phyloP scores from a whole-genome alignment of 1,140 invertebrate species.

The Trichonephila clavata region DNA sequence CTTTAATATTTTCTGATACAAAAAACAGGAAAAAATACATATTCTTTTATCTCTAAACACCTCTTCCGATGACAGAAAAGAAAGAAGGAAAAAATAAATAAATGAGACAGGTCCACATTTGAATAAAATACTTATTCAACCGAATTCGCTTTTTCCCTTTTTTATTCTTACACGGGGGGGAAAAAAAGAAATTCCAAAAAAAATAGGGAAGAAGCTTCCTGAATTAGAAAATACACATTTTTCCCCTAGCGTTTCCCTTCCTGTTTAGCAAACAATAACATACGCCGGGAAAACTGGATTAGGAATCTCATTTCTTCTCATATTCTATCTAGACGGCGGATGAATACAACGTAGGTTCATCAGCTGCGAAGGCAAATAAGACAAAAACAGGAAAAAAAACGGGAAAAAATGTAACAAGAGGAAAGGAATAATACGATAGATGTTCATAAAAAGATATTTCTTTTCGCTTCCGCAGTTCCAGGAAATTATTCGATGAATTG shows the following conservation, averaged over 20 bases:
- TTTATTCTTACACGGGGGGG: neutral
- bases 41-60: conserved; percentile 7
- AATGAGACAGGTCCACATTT: neutral
- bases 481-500: neutral
- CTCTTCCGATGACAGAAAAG: neutral
- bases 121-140: neutral
- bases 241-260: conserved; percentile 15
- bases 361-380: neutral
- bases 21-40: neutral
- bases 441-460: neutral
- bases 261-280: conserved; percentile 33
- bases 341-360: neutral
- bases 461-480: neutral
- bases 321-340: neutral
- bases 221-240: neutral
- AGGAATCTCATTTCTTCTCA: conserved; percentile 33
- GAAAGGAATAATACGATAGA: neutral
- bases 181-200: neutral
- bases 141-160: neutral
- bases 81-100: neutral
- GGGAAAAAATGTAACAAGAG: neutral
- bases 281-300: conserved; percentile 11
- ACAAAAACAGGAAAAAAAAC: neutral
- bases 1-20: neutral
- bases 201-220: conserved; percentile 6